These are phyloP conservation scores for Entomobrya multifasciata DNA, from an alignment of 2,888 invertebrate species.

Conservation along the genomic window DNA sequence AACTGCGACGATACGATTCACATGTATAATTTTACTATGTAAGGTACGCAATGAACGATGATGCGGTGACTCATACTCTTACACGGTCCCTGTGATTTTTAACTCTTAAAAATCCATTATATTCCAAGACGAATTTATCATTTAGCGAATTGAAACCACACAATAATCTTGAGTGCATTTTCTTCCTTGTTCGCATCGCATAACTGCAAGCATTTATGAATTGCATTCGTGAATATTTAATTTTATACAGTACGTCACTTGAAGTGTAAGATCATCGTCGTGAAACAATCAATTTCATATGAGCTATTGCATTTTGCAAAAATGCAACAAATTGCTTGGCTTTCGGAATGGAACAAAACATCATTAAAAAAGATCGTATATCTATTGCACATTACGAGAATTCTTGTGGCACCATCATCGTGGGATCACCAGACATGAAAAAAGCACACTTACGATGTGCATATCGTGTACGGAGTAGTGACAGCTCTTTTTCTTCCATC, in stretches of 20 bases:
- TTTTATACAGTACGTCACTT: not conserved
- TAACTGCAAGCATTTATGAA: not conserved
- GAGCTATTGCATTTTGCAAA: no score
- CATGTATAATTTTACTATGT: no score
- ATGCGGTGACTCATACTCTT: no score
- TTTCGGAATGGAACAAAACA: not conserved
- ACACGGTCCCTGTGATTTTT: no score
- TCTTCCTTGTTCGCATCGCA: constrained; percentile 26
- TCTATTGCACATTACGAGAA: not conserved
- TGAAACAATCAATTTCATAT: constrained; percentile 1
- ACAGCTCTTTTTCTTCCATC: no score
- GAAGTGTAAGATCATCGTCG: not conserved
- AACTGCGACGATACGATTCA: not conserved
- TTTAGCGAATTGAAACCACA: no score
- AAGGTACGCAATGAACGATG: no score
- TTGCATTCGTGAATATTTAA: not conserved
- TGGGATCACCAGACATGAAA: constrained; percentile 12
- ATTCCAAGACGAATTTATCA: constrained; percentile 7
- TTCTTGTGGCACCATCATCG: constrained; percentile 24
- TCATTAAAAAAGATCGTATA: not conserved
- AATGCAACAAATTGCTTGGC: no score
- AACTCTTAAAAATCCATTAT: no score
- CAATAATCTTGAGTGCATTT: constrained; percentile 7
- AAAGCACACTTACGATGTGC: not conserved
- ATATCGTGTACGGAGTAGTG: no score